Percentiles rank a stretch among this genome's conserved stretches.
phyloP scores from a whole-genome alignment of 2,797 vertebrate species.

The Eleutherodactylus coqui region DNA sequence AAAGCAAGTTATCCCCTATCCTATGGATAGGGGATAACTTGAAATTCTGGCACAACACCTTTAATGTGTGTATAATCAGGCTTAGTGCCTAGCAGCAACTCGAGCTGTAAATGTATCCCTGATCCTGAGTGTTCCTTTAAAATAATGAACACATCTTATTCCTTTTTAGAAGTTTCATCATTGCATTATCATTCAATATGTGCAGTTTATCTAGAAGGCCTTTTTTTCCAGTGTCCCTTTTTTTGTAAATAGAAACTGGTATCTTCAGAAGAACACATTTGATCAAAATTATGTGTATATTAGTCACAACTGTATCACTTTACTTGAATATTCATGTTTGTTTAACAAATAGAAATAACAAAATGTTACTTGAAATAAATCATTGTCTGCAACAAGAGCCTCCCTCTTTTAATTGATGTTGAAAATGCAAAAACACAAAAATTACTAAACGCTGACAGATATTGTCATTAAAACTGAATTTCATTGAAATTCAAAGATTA shows the following conservation, averaged over 20 bases:
- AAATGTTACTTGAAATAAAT: slow-evolving; percentile 1
- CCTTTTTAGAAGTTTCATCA: not conserved
- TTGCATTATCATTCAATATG: too few relatives aligned
- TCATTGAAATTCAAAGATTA: too few relatives aligned
- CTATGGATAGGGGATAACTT: too few relatives aligned
- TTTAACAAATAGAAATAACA: slow-evolving; percentile 42
- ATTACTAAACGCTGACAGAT: too few relatives aligned
- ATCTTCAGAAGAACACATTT: slow-evolving; percentile 57
- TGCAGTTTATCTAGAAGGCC: slow-evolving; percentile 25
- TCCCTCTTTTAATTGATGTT: too few relatives aligned
- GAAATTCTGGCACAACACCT: too few relatives aligned
- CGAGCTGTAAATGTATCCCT: too few relatives aligned
- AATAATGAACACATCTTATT: not conserved
- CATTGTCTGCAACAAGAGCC: not conserved
- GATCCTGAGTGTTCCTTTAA: too few relatives aligned
- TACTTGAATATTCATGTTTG: slow-evolving; percentile 51
- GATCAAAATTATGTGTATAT: slow-evolving; percentile 49
- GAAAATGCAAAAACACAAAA: not conserved
- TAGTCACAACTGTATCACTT: slow-evolving; percentile 37
- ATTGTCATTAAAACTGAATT: too few relatives aligned
- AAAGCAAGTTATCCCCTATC: too few relatives aligned
- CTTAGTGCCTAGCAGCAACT: too few relatives aligned
- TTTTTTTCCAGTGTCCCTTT: slow-evolving; percentile 37
- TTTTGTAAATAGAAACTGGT: slow-evolving; percentile 32
- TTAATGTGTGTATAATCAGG: too few relatives aligned